Evolutionary conservation across 2,797 vertebrate species (phyloP).

Genomic region (Gouania willdenowi): DNA sequence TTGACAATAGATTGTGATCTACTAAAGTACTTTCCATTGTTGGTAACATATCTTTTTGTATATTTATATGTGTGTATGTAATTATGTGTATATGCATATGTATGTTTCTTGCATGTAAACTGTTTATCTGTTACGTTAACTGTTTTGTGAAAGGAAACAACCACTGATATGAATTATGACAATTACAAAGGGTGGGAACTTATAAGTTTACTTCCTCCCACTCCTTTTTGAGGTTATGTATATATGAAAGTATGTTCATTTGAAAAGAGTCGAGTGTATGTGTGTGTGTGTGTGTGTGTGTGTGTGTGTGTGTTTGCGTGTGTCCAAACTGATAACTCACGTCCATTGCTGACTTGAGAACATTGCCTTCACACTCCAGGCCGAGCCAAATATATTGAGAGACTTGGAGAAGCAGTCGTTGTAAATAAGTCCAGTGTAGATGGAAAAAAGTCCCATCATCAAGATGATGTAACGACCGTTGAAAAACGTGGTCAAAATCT

Average conservation of each 20-base stretch:
- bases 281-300: constrained; percentile 1
- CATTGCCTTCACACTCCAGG: constrained; percentile 93
- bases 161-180: too few species aligned
- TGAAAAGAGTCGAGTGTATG: background rate
- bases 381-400: constrained; percentile 88
- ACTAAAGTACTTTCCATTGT: too few species aligned
- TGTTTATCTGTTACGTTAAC: too few species aligned
- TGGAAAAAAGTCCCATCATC: constrained; percentile 93
- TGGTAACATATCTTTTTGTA: too few species aligned
- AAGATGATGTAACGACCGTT: constrained; percentile 90
- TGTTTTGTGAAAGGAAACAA: too few species aligned
- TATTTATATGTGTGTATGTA: too few species aligned
- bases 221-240: background rate
- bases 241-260: background rate
- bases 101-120: too few species aligned
- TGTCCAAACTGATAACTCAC: constrained; percentile 79
- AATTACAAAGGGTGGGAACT: too few species aligned
- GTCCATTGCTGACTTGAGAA: constrained; percentile 80
- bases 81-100: too few species aligned
- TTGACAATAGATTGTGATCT: too few species aligned
- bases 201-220: too few species aligned
- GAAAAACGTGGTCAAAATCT: constrained; percentile 83
- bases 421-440: constrained; percentile 96
- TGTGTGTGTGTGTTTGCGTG: too few species aligned
- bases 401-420: constrained; percentile 98